Conservation (phyloP, 2,888 invertebrate species). For the Drosophila mayaguana region DNA sequence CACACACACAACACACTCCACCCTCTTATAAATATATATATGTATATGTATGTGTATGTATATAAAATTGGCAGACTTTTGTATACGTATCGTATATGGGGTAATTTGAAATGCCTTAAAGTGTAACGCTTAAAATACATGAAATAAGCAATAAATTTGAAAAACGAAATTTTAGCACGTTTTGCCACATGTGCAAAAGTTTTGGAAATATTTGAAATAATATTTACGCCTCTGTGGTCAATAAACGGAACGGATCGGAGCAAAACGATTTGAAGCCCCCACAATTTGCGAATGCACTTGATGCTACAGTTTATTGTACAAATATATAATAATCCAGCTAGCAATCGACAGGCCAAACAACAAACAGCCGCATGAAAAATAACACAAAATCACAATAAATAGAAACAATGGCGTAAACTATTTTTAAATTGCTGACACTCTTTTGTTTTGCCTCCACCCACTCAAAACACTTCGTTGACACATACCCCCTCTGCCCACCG, state of each 20-base stretch:
- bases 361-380: constrained; percentile 26
- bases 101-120: constrained; percentile 58
- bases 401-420: constrained; percentile 72
- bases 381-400: constrained; percentile 64
- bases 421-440: constrained; percentile 77
- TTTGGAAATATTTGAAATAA: constrained; percentile 53
- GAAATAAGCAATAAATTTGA: constrained; percentile 72
- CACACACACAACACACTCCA: constrained; percentile 10
- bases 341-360: constrained; percentile 26
- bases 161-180: constrained; percentile 73
- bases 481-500: neutral
- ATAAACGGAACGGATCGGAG: constrained; percentile 43
- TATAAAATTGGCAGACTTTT: constrained; percentile 18
- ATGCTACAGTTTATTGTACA: constrained; percentile 30
- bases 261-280: constrained; percentile 15
- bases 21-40: neutral
- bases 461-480: neutral
- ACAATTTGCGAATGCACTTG: constrained; percentile 60
- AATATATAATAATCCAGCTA: constrained; percentile 41
- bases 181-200: constrained; percentile 78
- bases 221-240: constrained; percentile 57
- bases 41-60: neutral
- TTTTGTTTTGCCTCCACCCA: constrained; percentile 62
- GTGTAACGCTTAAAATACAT: constrained; percentile 78
- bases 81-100: constrained; percentile 19